Evolutionary conservation across 2,113 vertebrate genomes (phyloP).

Genomic region (Tonatia bakeri): DNA sequence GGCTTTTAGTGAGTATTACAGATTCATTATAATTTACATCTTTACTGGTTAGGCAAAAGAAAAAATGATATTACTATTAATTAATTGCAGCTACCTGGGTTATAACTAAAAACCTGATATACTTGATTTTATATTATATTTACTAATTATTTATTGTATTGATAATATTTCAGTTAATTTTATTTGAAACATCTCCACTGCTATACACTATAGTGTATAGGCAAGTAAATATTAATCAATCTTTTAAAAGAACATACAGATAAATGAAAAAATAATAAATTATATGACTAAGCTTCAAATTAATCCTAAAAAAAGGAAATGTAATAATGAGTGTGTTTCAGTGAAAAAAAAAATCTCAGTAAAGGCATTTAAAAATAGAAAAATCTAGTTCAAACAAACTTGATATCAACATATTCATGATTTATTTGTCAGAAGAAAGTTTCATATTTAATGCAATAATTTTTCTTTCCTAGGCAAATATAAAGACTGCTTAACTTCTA

Average conservation of each 20-base stretch:
- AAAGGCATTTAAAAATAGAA: conserved; percentile 35
- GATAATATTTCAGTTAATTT: neutral
- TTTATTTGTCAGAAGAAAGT: conserved; percentile 49
- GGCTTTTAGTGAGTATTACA: neutral
- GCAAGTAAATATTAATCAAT: neutral
- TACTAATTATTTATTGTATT: neutral
- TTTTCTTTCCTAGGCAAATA: conserved; percentile 45
- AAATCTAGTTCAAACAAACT: conserved; percentile 27
- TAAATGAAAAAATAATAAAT: neutral
- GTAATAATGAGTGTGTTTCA: conserved; percentile 13
- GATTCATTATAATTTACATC: neutral
- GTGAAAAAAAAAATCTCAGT: conserved; percentile 17
- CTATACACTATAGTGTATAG: neutral
- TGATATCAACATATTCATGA: conserved; percentile 20
- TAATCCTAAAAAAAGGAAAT: conserved; percentile 32
- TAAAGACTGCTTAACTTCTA: conserved; percentile 47
- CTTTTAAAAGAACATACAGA: neutral
- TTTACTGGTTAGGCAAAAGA: neutral
- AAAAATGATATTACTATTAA: neutral
- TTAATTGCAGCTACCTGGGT: neutral
- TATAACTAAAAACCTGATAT: neutral
- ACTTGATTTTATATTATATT: neutral
- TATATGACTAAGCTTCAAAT: conserved; percentile 12
- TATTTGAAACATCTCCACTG: neutral
- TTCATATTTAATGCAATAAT: conserved; percentile 33